These are phyloP conservation scores for Proales similis DNA, from an alignment of 1,140 invertebrate genomes.

Conservation along the genomic window DNA sequence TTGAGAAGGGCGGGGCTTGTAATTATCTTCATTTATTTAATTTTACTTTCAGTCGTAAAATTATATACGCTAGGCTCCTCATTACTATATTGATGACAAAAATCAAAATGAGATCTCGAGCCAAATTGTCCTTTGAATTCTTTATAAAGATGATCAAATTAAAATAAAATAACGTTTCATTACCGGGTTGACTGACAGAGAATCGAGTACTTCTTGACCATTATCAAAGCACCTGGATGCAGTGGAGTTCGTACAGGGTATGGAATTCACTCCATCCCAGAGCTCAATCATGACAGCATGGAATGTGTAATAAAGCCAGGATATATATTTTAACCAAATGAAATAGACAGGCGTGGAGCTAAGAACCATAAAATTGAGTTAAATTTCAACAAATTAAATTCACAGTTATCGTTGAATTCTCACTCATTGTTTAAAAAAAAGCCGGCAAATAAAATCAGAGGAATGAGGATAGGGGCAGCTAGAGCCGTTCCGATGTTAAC, in stretches of 20 bases:
- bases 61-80: conserved; percentile 8
- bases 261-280: conserved; percentile 13
- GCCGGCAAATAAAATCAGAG: conserved; percentile 84
- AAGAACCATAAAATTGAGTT: background rate
- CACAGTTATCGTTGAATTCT: background rate
- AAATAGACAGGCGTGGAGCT: conserved; percentile 12
- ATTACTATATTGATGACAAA: conserved; percentile 8
- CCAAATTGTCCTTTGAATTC: background rate
- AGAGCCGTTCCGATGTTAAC: conserved; percentile 65
- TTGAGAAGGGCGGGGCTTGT: no score
- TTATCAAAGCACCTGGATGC: background rate
- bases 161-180: background rate
- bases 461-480: conserved; percentile 79
- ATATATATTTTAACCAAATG: conserved; percentile 38
- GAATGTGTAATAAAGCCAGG: conserved; percentile 35
- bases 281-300: conserved; percentile 4
- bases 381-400: background rate
- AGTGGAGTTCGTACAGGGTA: conserved; percentile 15
- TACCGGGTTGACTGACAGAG: conserved; percentile 10
- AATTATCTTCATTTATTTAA: background rate
- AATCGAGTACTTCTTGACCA: conserved; percentile 25
- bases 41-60: conserved; percentile 19
- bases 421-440: conserved; percentile 76
- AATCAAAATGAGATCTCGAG: conserved; percentile 3
- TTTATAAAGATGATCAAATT: background rate